phyloP scores from a whole-genome alignment of 2,113 vertebrate species.

The Serilophus lunatus region DNA sequence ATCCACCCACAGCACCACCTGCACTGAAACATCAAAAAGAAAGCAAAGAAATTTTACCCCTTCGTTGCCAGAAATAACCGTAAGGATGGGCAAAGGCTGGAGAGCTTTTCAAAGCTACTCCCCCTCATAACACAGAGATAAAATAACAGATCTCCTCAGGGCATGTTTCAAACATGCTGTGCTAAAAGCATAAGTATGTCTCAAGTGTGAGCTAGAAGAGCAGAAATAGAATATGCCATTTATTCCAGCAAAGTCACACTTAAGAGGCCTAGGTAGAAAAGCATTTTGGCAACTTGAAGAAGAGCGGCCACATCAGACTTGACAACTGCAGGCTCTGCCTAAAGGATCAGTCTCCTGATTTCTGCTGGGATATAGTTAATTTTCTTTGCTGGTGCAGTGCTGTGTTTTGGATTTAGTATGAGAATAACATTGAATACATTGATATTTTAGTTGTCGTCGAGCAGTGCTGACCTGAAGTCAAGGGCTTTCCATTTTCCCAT shows the following conservation, averaged over 20 bases:
- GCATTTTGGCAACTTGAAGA: background rate
- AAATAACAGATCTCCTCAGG: background rate
- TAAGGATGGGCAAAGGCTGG: background rate
- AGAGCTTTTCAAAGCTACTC: background rate
- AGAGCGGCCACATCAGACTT: background rate
- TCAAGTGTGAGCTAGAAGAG: background rate
- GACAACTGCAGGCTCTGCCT: background rate
- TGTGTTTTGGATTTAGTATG: background rate
- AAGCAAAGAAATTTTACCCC: background rate
- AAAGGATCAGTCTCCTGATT: background rate
- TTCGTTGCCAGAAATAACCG: background rate
- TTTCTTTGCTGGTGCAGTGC: background rate
- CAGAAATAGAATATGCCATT: background rate
- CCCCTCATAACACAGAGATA: rapidly evolving
- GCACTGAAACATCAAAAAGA: background rate
- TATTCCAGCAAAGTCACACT: background rate
- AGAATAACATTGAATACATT: background rate
- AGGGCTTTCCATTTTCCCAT: background rate
- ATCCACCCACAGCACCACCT: slow-evolving; percentile 58
- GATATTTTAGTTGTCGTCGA: background rate
- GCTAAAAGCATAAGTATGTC: background rate
- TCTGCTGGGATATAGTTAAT: background rate
- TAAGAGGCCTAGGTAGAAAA: background rate
- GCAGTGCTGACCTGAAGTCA: background rate
- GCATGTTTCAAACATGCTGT: background rate